These are phyloP conservation scores for Drosophila erecta DNA, from an alignment of 1,140 invertebrate genomes.

Conservation along the genomic window DNA sequence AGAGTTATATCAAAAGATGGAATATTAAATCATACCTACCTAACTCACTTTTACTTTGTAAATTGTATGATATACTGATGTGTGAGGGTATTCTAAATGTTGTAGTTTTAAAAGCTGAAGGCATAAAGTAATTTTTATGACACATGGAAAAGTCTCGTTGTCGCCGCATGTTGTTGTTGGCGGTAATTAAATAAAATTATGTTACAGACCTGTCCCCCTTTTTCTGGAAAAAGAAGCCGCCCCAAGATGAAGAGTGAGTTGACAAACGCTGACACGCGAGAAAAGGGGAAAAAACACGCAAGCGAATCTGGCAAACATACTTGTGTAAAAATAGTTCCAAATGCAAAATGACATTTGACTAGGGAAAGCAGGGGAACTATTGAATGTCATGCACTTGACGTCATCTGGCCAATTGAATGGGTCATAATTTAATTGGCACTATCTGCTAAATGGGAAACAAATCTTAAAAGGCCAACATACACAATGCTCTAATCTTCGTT, in stretches of 20 bases:
- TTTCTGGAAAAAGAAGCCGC: conserved; percentile 20
- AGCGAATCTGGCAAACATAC: conserved; percentile 43
- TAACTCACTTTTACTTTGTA: too few species aligned
- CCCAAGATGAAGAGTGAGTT: conserved; percentile 32
- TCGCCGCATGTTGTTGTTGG: conserved; percentile 59
- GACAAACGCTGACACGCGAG: conserved; percentile 72
- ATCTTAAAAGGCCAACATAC: background rate
- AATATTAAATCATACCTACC: too few species aligned
- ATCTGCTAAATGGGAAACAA: background rate
- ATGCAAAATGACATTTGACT: conserved; percentile 38
- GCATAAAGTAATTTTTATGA: conserved; percentile 74
- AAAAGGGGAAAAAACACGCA: conserved; percentile 5
- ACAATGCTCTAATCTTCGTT: too few species aligned
- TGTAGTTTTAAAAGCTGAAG: background rate
- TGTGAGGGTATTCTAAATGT: background rate
- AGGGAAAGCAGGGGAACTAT: conserved; percentile 8
- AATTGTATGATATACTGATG: too few species aligned
- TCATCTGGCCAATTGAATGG: conserved; percentile 39
- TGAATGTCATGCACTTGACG: conserved; percentile 37
- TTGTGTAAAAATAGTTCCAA: conserved; percentile 62
- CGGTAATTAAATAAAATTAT: conserved; percentile 79
- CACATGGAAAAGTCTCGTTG: conserved; percentile 67
- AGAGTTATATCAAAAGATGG: too few species aligned
- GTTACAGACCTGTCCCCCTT: conserved; percentile 50
- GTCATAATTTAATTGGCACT: conserved; percentile 50